phyloP scores from a whole-genome alignment of 2,888 invertebrate genomes.

The Belgica antarctica region DNA sequence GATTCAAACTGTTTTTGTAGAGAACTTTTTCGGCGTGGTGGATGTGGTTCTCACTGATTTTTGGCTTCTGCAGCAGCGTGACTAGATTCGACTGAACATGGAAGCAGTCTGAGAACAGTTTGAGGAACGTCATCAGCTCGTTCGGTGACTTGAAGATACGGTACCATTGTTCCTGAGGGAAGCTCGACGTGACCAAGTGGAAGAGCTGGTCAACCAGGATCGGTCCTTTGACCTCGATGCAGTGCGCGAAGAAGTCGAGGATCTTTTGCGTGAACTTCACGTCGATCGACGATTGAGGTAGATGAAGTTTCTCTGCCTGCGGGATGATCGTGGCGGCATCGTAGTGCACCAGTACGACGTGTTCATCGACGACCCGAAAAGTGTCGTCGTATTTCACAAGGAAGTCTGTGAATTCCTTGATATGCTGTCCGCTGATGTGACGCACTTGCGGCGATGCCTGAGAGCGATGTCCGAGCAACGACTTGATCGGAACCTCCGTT shows the following conservation, averaged over 20 bases:
- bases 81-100: conserved; percentile 91
- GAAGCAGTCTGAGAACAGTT: conserved; percentile 91
- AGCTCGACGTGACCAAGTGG: conserved; percentile 72
- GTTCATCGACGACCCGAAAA: conserved; percentile 82
- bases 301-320: conserved; percentile 64
- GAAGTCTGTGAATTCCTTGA: conserved; percentile 91
- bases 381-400: conserved; percentile 78
- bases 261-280: conserved; percentile 79
- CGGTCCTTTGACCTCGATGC: conserved; percentile 77
- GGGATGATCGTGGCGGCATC: conserved; percentile 67
- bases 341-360: conserved; percentile 74
- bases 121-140: conserved; percentile 85
- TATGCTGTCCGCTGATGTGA: conserved; percentile 90
- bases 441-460: conserved; percentile 96
- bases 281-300: conserved; percentile 76
- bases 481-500: conserved; percentile 95
- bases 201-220: conserved; percentile 85
- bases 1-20: conserved; percentile 26
- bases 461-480: conserved; percentile 91
- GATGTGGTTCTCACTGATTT: conserved; percentile 61
- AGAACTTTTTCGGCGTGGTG: conserved; percentile 51
- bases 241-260: conserved; percentile 77
- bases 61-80: conserved; percentile 74
- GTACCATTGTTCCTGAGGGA: conserved; percentile 75
- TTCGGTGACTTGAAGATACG: conserved; percentile 87